Evolutionary conservation across 2,797 vertebrate genomes (phyloP).

Genomic region (Anguilla anguilla): DNA sequence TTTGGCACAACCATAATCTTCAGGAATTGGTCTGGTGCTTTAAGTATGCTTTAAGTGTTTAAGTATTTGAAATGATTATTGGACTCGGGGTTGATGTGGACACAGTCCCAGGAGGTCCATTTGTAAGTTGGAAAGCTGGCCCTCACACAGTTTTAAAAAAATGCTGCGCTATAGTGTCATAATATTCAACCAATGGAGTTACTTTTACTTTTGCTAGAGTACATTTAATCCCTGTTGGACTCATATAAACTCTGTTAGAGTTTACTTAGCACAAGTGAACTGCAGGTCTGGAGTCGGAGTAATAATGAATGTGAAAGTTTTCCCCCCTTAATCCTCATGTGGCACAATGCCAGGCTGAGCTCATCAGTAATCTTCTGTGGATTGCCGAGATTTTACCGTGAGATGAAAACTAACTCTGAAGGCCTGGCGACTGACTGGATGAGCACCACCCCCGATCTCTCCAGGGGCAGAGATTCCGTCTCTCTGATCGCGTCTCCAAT

Average conservation of each 20-base stretch:
- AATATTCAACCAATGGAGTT: background rate
- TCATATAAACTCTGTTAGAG: background rate
- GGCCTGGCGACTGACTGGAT: background rate
- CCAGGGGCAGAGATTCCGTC: background rate
- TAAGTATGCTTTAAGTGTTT: no score
- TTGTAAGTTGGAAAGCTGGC: background rate
- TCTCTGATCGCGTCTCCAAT: slow-evolving; percentile 8
- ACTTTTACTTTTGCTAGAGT: background rate
- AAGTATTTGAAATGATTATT: background rate
- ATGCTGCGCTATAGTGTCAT: background rate
- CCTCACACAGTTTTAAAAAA: background rate
- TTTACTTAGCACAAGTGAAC: background rate
- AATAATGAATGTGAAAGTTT: background rate
- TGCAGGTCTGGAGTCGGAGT: background rate
- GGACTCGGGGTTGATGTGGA: background rate
- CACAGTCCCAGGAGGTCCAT: background rate
- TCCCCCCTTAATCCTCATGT: background rate
- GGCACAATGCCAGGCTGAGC: background rate
- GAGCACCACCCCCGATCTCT: background rate
- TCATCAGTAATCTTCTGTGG: slow-evolving; percentile 6
- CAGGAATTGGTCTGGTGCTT: no score
- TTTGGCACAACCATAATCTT: no score
- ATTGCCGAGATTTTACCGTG: background rate
- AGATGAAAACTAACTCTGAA: slow-evolving; percentile 12
- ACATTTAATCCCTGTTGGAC: background rate